A percentile compares a stretch with the other conserved stretches of the same genome.
Evolutionary conservation across 1,140 invertebrate genomes (phyloP).

Genomic region (Forficula auricularia): DNA sequence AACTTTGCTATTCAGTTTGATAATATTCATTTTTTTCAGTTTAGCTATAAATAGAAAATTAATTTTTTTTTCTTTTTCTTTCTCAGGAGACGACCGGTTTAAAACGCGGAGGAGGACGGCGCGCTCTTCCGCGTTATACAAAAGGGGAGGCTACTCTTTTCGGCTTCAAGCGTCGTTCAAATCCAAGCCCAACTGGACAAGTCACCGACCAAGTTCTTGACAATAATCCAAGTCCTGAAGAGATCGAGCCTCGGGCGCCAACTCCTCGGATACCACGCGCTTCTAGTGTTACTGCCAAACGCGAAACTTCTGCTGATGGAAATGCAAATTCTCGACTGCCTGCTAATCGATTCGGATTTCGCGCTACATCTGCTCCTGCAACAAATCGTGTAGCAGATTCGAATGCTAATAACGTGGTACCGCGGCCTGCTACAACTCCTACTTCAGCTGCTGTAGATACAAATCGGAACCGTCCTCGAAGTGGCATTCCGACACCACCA

Average conservation of each 20-base stretch:
- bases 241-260: background rate
- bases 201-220: background rate
- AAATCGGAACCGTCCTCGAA: too few relatives aligned
- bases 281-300: too few relatives aligned
- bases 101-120: conserved; percentile 30
- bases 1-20: too few relatives aligned
- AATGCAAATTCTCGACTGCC: too few relatives aligned
- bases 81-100: too few relatives aligned
- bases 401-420: background rate
- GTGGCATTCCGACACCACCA: conserved; percentile 12
- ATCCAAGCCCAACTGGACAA: conserved; percentile 31
- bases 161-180: conserved; percentile 40
- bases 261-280: conserved; percentile 20
- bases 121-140: conserved; percentile 26
- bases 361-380: conserved; percentile 9
- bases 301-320: too few relatives aligned
- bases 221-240: too few relatives aligned
- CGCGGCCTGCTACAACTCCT: too few relatives aligned
- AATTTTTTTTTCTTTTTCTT: too few relatives aligned
- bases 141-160: conserved; percentile 50
- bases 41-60: too few relatives aligned
- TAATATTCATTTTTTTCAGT: too few relatives aligned
- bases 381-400: conserved; percentile 8
- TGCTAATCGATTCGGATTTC: conserved; percentile 33
- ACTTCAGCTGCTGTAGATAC: too few relatives aligned